Percentiles rank a stretch among this genome's conserved stretches.
Conservation (phyloP, 2,113 vertebrate genomes). For the Xiphophorus couchianus region DNA sequence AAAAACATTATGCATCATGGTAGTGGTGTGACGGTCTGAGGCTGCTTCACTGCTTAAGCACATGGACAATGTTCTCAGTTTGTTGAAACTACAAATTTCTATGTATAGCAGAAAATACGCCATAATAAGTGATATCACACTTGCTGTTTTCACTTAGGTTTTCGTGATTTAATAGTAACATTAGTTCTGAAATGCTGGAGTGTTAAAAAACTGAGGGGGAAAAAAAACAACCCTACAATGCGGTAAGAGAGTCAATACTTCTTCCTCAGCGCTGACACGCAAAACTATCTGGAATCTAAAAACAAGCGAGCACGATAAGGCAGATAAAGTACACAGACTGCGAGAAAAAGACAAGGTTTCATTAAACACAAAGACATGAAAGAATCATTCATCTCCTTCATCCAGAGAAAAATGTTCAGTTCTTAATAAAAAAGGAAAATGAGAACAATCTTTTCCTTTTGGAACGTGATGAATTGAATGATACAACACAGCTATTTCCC, state of each 20-base stretch:
- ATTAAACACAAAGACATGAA: neutral
- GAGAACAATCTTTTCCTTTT: neutral
- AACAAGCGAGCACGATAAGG: neutral
- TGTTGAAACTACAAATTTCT: too few relatives aligned
- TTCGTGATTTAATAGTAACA: too few relatives aligned
- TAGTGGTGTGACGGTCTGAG: too few relatives aligned
- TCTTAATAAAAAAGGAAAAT: slow-evolving; percentile 4
- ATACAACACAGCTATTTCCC: neutral
- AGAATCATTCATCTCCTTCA: neutral
- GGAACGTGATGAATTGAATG: neutral
- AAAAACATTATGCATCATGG: too few relatives aligned
- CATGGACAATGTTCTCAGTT: too few relatives aligned
- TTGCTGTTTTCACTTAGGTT: too few relatives aligned
- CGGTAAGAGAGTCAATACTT: neutral
- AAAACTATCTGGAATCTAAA: neutral
- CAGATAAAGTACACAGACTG: neutral
- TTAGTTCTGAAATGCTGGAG: too few relatives aligned
- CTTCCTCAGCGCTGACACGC: neutral
- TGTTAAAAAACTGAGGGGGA: too few relatives aligned
- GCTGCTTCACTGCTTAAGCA: too few relatives aligned
- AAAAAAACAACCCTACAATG: too few relatives aligned
- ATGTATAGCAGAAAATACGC: too few relatives aligned
- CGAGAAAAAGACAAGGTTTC: neutral
- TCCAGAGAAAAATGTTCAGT: slow-evolving; percentile 1
- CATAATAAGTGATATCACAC: too few relatives aligned